Conservation (phyloP, 2,888 invertebrate species). For the Achlya flavicornis region DNA sequence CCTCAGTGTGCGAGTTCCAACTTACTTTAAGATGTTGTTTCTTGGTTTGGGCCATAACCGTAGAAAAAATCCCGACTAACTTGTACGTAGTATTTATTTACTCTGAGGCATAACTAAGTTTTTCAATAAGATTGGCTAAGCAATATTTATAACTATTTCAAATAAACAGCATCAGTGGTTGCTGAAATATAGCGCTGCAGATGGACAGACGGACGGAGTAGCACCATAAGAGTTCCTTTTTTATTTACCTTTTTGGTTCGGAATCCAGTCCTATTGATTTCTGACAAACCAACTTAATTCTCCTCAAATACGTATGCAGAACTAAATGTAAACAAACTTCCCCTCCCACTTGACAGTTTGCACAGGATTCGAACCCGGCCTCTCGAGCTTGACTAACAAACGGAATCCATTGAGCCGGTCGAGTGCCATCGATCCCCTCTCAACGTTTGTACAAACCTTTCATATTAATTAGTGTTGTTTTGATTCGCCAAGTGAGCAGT, state of each 20-base stretch:
- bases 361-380: neutral
- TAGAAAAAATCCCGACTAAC: no score
- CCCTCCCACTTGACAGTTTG: neutral
- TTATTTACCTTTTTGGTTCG: neutral
- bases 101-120: no score
- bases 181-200: no score
- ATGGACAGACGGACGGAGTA: no score
- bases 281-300: neutral
- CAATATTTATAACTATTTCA: no score
- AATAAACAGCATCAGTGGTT: no score
- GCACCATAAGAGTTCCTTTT: no score
- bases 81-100: no score
- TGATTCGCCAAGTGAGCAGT: neutral
- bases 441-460: neutral
- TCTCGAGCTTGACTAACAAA: slow-evolving; percentile 1
- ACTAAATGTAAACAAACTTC: neutral
- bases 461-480: slow-evolving; percentile 4
- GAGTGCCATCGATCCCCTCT: slow-evolving; percentile 1
- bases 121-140: no score
- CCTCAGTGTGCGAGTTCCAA: no score
- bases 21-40: no score
- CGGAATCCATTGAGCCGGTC: slow-evolving; percentile 2
- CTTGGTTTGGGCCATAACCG: no score
- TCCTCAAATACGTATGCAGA: slow-evolving; percentile 3
- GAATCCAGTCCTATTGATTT: slow-evolving; percentile 13